These are phyloP conservation scores for Tangara arthus DNA, from an alignment of 2,797 vertebrate species.

Conservation along the genomic window DNA sequence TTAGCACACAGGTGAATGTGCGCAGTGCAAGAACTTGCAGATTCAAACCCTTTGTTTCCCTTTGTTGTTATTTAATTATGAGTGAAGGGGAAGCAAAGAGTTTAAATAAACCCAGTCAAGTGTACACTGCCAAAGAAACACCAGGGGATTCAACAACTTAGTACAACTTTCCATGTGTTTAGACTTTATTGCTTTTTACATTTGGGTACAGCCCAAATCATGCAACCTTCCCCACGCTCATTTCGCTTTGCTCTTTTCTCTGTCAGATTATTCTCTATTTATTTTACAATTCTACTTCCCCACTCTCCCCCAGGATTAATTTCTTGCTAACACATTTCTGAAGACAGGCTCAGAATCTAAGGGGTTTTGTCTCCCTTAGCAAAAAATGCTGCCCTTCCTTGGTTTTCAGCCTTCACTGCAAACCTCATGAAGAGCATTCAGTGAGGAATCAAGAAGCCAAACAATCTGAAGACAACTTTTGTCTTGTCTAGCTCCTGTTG, in stretches of 20 bases:
- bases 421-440: neutral
- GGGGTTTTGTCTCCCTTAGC: neutral
- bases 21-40: neutral
- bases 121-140: neutral
- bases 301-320: fast-evolving
- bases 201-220: neutral
- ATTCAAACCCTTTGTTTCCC: slow-evolving; percentile 14
- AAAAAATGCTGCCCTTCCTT: neutral
- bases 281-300: neutral
- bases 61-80: slow-evolving; percentile 42
- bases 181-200: neutral
- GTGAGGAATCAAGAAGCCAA: neutral
- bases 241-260: neutral
- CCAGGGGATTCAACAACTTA: neutral
- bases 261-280: neutral
- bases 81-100: slow-evolving; percentile 5
- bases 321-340: neutral
- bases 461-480: neutral
- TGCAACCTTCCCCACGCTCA: fast-evolving
- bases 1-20: slow-evolving; percentile 14
- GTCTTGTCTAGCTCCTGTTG: neutral
- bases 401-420: neutral
- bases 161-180: neutral
- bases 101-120: slow-evolving; percentile 14
- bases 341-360: neutral